These are phyloP conservation scores for Poecile atricapillus DNA, from an alignment of 2,113 vertebrate species.

Conservation along the genomic window DNA sequence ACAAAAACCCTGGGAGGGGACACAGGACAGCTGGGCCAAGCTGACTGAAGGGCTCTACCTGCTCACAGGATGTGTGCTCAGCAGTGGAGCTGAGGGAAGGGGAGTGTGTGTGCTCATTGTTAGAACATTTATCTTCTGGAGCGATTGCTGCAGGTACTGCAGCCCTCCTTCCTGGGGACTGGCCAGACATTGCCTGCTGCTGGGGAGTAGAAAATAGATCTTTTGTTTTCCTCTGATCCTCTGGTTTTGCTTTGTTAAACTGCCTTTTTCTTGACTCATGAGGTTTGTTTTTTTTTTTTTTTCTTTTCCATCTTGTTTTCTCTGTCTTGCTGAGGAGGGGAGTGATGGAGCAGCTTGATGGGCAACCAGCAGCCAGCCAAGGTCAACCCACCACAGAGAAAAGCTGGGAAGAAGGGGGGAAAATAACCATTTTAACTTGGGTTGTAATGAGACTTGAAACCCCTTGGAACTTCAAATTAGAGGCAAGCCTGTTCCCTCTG, in stretches of 20 bases:
- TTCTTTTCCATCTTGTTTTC: not conserved
- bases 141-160: fast-evolving
- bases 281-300: too few species aligned
- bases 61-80: not conserved
- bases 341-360: not conserved
- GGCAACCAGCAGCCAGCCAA: not conserved
- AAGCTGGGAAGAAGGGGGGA: not conserved
- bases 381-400: not conserved
- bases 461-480: not conserved
- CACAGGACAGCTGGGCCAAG: not conserved
- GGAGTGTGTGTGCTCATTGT: not conserved
- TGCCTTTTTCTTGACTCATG: not conserved
- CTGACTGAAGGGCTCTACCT: not conserved
- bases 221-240: not conserved
- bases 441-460: not conserved
- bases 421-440: not conserved
- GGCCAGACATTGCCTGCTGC: not conserved
- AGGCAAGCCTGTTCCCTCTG: not conserved
- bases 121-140: not conserved
- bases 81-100: not conserved
- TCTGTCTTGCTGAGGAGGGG: not conserved
- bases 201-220: not conserved
- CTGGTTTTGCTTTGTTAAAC: not conserved
- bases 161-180: not conserved
- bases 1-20: not conserved